Base-by-base conservation (phyloP, 2,888 invertebrate genomes). In the Dioctria linearis region DNA sequence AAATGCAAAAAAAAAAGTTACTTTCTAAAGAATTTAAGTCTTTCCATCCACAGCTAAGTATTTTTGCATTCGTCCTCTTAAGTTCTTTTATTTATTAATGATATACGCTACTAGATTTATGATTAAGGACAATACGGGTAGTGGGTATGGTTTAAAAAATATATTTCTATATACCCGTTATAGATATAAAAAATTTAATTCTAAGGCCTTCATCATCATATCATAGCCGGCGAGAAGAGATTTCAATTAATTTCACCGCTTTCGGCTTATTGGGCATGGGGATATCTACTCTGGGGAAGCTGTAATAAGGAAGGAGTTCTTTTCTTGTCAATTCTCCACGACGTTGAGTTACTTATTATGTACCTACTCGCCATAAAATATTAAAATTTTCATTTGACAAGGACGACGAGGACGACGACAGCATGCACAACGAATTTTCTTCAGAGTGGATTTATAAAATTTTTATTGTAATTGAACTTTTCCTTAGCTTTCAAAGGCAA, bases 321-420 rank as follows among this genome's bases (percentile, higher is more conserved):
- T 43, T 37, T 46, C 25, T 69, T 69, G 69, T 25, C 49, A 69
- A 37, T 51, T 67, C 46, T 43, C 42, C 51, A 51, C 67, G 25
- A 25, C 25, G 25, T 25, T 25, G 25, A 25, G 25, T 25, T 25
- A 25, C 25, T 25, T 25, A 25, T 25, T 25, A 25, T 37, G 3
- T 25, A 73, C 59, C 73, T 54, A 57, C n/a, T 57, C 42, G 8
- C 73, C 43, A 73, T 73, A 57, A 57, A 57, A 57, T 73, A 73
- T 73, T 73, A 73, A 73, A 73, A 73, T 73, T 73, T 59, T 73
- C 73, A 73, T 57, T 73, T 73, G 57, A 73, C 73, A 59, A 57
- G 59, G 11, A 39, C 54, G 71, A 73, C 40, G 25, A n/a, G n/a
- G n/a, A n/a, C 49, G 25, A 25, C 25, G 25, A 25, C 42, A 57